These are phyloP conservation scores for Limosa lapponica DNA, from an alignment of 2,797 vertebrate species.

Conservation along the genomic window DNA sequence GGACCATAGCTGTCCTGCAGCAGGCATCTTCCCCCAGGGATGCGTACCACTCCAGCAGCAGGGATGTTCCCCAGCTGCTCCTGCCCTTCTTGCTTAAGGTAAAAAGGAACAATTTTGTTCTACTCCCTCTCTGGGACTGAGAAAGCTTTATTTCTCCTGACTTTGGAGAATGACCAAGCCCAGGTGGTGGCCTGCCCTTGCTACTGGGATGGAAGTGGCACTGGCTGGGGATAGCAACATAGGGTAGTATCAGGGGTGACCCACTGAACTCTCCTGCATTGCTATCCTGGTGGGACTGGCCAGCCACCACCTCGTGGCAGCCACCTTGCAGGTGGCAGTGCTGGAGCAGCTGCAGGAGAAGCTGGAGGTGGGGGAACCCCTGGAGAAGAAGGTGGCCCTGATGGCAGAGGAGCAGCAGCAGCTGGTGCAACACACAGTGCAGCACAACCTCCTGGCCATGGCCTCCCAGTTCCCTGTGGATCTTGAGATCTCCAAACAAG, in stretches of 20 bases:
- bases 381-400: constrained; percentile 86
- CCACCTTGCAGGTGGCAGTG: constrained; percentile 63
- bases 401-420: constrained; percentile 86
- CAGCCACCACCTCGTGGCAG: constrained; percentile 24
- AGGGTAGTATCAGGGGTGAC: not conserved
- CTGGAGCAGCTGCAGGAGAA: constrained; percentile 79
- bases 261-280: not conserved
- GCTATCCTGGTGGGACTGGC: constrained; percentile 50
- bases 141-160: too few relatives aligned
- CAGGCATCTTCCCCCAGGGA: too few relatives aligned
- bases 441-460: constrained; percentile 88
- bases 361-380: constrained; percentile 81
- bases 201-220: not conserved
- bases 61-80: too few relatives aligned
- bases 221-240: not conserved
- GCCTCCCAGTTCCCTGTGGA: constrained; percentile 85
- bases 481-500: too few relatives aligned
- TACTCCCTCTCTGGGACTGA: too few relatives aligned
- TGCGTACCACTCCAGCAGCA: too few relatives aligned
- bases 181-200: not conserved
- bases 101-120: too few relatives aligned
- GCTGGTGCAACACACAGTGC: too few relatives aligned
- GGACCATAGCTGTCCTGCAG: too few relatives aligned
- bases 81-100: too few relatives aligned
- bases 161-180: not conserved